Conservation (phyloP, 2,888 invertebrate genomes). For the Leptinotarsa peninsularis region DNA sequence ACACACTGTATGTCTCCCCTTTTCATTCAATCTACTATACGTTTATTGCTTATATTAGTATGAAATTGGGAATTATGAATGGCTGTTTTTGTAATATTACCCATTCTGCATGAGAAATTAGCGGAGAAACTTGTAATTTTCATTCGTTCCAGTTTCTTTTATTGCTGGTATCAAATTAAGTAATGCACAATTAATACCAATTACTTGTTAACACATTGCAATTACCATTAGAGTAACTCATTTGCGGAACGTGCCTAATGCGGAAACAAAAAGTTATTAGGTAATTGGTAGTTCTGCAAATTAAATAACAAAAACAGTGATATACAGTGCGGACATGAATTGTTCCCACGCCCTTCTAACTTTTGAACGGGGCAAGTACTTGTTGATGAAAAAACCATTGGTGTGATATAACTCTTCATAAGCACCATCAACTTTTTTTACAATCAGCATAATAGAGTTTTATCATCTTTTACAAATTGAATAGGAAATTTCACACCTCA, state of each 20-base stretch:
- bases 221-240: neutral
- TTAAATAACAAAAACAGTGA: too few relatives aligned
- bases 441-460: too few relatives aligned
- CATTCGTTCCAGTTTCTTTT: neutral
- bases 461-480: too few relatives aligned
- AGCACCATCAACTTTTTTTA: too few relatives aligned
- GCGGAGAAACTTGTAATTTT: neutral
- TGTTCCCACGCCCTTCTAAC: too few relatives aligned
- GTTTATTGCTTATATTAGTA: neutral
- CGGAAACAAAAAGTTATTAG: neutral
- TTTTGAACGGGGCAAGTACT: too few relatives aligned
- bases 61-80: neutral
- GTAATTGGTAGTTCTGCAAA: neutral
- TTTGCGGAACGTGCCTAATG: neutral
- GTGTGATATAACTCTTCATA: too few relatives aligned
- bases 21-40: too few relatives aligned
- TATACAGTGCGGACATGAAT: too few relatives aligned
- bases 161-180: neutral
- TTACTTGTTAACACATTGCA: neutral
- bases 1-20: too few relatives aligned
- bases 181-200: neutral
- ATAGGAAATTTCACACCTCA: too few relatives aligned
- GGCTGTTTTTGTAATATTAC: neutral
- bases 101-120: neutral
- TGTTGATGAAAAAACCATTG: too few relatives aligned